These are phyloP conservation scores for Petrocephalus schoutedeni DNA, from an alignment of 2,797 vertebrate genomes.

Conservation along the genomic window DNA sequence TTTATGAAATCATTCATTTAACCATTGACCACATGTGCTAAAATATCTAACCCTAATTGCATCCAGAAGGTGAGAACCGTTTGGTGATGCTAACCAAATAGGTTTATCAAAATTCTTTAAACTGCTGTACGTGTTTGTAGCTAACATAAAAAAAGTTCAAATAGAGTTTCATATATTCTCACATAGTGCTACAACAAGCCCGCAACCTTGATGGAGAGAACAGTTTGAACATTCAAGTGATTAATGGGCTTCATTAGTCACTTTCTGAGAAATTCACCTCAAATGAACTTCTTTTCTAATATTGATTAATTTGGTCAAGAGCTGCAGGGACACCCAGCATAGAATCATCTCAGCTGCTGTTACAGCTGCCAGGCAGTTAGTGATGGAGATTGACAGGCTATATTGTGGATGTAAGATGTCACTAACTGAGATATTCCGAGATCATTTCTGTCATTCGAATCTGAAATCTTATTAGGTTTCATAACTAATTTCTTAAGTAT, in stretches of 20 bases:
- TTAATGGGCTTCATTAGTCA: neutral
- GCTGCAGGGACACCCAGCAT: neutral
- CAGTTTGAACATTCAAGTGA: neutral
- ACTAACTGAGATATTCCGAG: neutral
- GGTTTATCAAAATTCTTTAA: neutral
- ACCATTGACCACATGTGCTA: neutral
- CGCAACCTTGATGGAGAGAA: neutral
- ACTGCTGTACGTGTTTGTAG: neutral
- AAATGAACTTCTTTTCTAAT: neutral
- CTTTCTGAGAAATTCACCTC: neutral
- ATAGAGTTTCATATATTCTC: neutral
- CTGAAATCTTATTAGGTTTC: neutral
- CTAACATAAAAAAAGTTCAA: neutral
- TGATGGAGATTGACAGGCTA: neutral
- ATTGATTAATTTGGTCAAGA: neutral
- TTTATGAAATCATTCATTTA: neutral
- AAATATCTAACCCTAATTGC: neutral
- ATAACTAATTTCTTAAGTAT: neutral
- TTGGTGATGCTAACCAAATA: neutral
- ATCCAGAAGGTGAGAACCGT: neutral
- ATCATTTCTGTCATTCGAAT: neutral
- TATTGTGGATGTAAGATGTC: neutral
- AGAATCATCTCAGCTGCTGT: neutral
- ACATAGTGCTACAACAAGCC: neutral
- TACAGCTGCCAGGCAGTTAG: neutral